A percentile compares a stretch with the other conserved stretches of the same genome.
Evolutionary conservation across 30 jellyfish, hydroid and myxozoan species (phyloP).

Genomic region (Turritopsis rubra): DNA sequence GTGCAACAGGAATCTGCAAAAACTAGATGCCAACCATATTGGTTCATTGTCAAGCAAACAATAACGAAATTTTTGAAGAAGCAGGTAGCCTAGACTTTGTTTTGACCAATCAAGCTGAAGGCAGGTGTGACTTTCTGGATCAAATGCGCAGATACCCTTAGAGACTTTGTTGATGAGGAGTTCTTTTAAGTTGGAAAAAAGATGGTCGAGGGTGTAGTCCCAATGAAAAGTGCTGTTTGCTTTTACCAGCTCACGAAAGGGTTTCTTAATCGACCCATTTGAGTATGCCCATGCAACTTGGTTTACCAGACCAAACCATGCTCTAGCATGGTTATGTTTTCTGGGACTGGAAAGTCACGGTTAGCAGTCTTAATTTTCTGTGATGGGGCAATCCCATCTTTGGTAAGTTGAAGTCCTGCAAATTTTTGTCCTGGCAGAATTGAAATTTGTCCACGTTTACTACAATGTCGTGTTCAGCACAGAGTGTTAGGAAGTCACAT

Average conservation of each 20-base stretch:
- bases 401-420: too few species aligned
- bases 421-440: too few species aligned
- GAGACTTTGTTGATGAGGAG: neutral
- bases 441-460: too few species aligned
- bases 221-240: neutral
- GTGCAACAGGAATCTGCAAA: too few species aligned
- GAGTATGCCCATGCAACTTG: conserved; percentile 9
- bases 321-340: too few species aligned
- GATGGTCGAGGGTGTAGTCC: neutral
- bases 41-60: neutral
- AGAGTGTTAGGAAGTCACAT: too few species aligned
- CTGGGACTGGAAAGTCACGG: too few species aligned
- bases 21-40: neutral
- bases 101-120: conserved; percentile 21
- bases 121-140: neutral
- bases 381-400: too few species aligned
- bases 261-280: neutral
- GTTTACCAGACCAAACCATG: conserved; percentile 23
- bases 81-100: too few species aligned
- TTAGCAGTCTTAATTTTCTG: too few species aligned
- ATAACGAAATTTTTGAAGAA: too few species aligned
- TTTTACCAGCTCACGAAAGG: neutral
- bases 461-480: too few species aligned
- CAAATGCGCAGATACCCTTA: neutral
- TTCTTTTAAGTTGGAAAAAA: neutral